Evolutionary conservation across 1,140 invertebrate genomes (phyloP), one percentile per base, ranked within the genome.

Genomic region (Pogonognathellus flavescens): DNA sequence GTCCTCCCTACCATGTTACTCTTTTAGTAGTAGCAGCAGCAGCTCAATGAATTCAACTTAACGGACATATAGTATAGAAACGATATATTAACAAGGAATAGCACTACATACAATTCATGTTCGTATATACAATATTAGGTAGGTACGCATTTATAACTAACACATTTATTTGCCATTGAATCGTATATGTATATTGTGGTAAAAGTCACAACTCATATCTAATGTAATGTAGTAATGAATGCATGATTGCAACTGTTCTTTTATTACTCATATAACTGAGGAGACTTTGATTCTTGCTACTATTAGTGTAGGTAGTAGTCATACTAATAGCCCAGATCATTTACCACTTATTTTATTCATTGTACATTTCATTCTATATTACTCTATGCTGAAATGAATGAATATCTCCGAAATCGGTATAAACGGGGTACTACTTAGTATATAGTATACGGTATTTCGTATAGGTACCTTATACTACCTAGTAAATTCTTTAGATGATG

Each of bases 191-290:
- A 66, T 22, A 66, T 25, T 25, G 22, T 66, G 20, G 25, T 25
- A 66, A n/a, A n/a, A 66, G 14, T 14, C 31, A 9, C 70, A 14
- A 49, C 31, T 31, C 25, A 31, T 70, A 76, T 76, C 20, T 25
- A 25, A 66, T 10, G 25, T 25, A 18, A 76, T 31, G n/a, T 76
- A 41, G 49, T 76, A 49, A 18, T 31, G 70, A 76, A 70, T 70
- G 20, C 70, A 76, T 50, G 70, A 76, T 25, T 76, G 70, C 70
- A 76, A 31, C 49, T 76, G 53, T 57, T 50, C 70, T 76, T 76
- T 76, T 76, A 76, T 76, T 76, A 76, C 70, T 31, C 70, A 6
- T 76, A 76, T 76, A 62, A 18, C 8, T 18, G 31, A n/a, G 70
- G 9, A 50, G 4, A 14, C 31, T 31, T 41, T 70, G 22, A 72